phyloP scores from a whole-genome alignment of 2,888 invertebrate species.

The Tinea semifulvella region DNA sequence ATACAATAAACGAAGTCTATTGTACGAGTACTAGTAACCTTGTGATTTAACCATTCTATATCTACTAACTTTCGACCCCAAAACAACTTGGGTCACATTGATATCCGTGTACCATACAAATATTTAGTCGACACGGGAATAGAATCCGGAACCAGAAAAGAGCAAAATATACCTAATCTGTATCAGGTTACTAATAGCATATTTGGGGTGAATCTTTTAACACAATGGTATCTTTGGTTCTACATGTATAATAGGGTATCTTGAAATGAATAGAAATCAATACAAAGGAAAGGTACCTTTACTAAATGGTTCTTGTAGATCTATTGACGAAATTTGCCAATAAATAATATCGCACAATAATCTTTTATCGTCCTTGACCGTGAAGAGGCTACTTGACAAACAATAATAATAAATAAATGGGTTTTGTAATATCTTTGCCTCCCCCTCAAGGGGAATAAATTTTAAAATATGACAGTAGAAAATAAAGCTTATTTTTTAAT shows the following conservation, averaged over 20 bases:
- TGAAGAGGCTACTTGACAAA: constrained; percentile 25
- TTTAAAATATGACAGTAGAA: too few relatives aligned
- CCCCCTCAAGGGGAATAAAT: too few relatives aligned
- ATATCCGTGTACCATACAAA: too few relatives aligned
- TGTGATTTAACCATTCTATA: too few relatives aligned
- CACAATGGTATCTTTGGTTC: background rate
- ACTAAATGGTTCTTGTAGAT: constrained; percentile 30
- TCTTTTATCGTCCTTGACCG: constrained; percentile 20
- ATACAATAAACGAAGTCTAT: too few relatives aligned
- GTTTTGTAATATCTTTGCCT: too few relatives aligned
- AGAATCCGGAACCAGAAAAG: too few relatives aligned
- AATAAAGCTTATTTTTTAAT: too few relatives aligned
- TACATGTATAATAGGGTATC: background rate
- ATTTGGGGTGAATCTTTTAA: background rate
- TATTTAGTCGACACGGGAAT: too few relatives aligned
- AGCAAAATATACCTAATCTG: background rate
- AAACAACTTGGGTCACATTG: too few relatives aligned
- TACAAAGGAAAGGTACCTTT: constrained; percentile 27
- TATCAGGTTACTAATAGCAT: background rate
- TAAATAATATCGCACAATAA: constrained; percentile 25
- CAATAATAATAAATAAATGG: background rate
- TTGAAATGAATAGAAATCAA: constrained; percentile 1
- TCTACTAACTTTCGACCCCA: too few relatives aligned
- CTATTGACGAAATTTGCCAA: constrained; percentile 3
- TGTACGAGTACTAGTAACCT: too few relatives aligned